Conservation (phyloP, 2,888 invertebrate genomes). For the Platycheirus albimanus region DNA sequence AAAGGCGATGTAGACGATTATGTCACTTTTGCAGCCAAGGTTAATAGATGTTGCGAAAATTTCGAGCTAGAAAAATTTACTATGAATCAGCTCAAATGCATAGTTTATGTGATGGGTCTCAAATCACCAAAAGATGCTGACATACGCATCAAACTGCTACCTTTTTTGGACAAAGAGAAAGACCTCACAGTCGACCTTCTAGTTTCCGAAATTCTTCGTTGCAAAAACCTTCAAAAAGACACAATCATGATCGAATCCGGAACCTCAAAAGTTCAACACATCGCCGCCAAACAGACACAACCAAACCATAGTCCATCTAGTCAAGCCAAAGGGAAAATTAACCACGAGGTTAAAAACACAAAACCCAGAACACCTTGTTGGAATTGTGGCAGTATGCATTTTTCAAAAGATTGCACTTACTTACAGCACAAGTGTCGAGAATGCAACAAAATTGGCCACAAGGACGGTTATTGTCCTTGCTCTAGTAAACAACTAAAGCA, state of each 20-base stretch:
- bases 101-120: too few relatives aligned
- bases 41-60: constrained; percentile 39
- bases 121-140: too few relatives aligned
- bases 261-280: too few relatives aligned
- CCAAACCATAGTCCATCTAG: neutral
- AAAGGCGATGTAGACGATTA: constrained; percentile 33
- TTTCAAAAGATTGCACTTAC: too few relatives aligned
- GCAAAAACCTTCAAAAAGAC: constrained; percentile 13
- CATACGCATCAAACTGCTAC: constrained; percentile 16
- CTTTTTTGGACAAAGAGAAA: constrained; percentile 15
- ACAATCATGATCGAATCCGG: too few relatives aligned
- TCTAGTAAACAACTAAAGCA: constrained; percentile 21
- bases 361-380: constrained; percentile 54
- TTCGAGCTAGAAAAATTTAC: constrained; percentile 43
- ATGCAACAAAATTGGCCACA: constrained; percentile 48
- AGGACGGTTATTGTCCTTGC: constrained; percentile 59
- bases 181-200: constrained; percentile 47
- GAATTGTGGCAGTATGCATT: constrained; percentile 62
- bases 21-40: constrained; percentile 1
- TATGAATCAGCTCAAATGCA: constrained; percentile 34
- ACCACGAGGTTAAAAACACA: neutral
- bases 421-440: constrained; percentile 52
- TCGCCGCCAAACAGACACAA: too few relatives aligned
- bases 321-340: neutral
- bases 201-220: constrained; percentile 32